phyloP scores from a whole-genome alignment of 2,797 vertebrate genomes.

The Enteromius radiatus region DNA sequence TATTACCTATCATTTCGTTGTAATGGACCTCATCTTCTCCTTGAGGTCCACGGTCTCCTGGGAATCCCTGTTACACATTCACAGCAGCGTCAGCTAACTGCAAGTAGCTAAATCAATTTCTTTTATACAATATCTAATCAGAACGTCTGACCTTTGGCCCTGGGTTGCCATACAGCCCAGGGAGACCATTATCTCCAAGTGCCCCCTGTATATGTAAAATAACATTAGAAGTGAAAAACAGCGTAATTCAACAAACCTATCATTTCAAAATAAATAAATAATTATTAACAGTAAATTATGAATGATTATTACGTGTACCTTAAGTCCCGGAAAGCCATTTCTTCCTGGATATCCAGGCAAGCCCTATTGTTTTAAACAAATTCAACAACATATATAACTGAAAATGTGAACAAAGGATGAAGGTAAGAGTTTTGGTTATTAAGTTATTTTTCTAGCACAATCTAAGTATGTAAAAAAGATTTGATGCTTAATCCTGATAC shows the following conservation, averaged over 20 bases:
- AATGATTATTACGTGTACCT: constrained; percentile 38
- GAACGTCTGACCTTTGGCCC: constrained; percentile 45
- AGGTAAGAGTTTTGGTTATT: background rate
- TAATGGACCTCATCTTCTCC: background rate
- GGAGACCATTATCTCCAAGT: constrained; percentile 36
- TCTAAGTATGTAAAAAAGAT: background rate
- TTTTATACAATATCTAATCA: background rate
- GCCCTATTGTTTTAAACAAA: constrained; percentile 42
- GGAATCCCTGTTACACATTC: constrained; percentile 31
- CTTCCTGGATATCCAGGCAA: constrained; percentile 3
- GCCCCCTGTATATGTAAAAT: constrained; percentile 34
- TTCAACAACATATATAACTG: background rate
- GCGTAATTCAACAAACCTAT: background rate
- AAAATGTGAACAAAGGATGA: background rate
- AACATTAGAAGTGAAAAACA: background rate
- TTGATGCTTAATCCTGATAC: background rate
- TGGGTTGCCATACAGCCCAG: constrained; percentile 39
- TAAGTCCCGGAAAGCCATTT: constrained; percentile 21
- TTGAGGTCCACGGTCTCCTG: constrained; percentile 30
- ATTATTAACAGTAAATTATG: background rate
- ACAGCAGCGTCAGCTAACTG: constrained; percentile 1
- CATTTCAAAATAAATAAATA: background rate
- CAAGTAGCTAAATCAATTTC: background rate
- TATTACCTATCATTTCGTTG: background rate
- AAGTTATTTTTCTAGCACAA: background rate